Evolutionary conservation across 2,797 vertebrate species (phyloP), one percentile per base, ranked within the genome.

Genomic region (Macropodus opercularis): DNA sequence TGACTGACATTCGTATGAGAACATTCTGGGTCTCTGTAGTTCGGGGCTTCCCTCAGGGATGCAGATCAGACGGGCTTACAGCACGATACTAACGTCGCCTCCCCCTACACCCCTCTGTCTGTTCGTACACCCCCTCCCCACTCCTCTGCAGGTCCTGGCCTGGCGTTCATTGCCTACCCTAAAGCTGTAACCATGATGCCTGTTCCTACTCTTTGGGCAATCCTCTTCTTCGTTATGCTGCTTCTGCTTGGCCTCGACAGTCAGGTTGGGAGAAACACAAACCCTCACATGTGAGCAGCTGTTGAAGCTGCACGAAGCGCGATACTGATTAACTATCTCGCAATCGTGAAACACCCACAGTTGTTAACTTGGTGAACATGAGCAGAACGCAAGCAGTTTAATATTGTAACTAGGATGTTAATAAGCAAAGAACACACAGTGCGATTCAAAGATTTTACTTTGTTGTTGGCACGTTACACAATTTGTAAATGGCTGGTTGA

Each of bases 161-260:
- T 99, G 93, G 98, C 97, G 59, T 99, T 99, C 90, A 99, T 99
- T 26, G 97, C 96, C 77, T 99, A 99, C 90, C 98, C 98, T 40
- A 99, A 99, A 91, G 96, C 97, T 48, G 96, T 99, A 84, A 93
- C 95, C 44, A 96, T 99, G 97, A 99, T 99, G 97, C 97, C 98
- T 6, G 90, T 98, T 77, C 96, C 98, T 83, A 96, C 96, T 14
- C 92, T 97, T 88, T 99, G 98, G 97, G 96, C 98, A 69, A 89
- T 98, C 67, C 96, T 99, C 42, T 99, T 99, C 91, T 99, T 99
- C 91, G 93, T 99, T 80, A 99, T 99, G 98, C 96, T 99, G 92
- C 94, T 99, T 88, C 94, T 99, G 92, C 94, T 99, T 91, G 98
- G 98, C 92, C 94, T 99, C 92, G 98, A 99, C 93, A 99, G 97